These are phyloP conservation scores for Aegotheles bennettii DNA, from an alignment of 2,113 vertebrate species.

Conservation along the genomic window DNA sequence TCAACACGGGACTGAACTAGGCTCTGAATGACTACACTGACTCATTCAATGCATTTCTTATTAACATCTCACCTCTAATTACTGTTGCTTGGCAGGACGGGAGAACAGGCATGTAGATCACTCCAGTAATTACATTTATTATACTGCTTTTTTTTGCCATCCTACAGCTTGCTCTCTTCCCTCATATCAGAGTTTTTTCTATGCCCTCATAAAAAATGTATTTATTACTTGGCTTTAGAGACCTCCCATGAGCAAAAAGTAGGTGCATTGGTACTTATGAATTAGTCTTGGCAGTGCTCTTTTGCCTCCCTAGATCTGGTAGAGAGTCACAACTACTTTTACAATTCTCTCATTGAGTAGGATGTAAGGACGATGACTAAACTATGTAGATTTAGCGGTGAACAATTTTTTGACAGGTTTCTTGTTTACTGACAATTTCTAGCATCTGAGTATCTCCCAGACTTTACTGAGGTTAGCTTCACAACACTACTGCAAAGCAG, in stretches of 20 bases:
- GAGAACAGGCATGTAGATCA: background rate
- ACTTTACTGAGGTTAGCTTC: background rate
- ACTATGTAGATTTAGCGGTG: background rate
- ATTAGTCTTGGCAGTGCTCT: constrained; percentile 25
- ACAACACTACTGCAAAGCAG: background rate
- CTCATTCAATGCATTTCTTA: background rate
- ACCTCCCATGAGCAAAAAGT: constrained; percentile 12
- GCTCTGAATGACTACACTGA: background rate
- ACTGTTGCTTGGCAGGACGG: background rate
- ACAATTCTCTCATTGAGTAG: constrained; percentile 4
- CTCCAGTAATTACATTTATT: background rate
- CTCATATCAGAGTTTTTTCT: background rate
- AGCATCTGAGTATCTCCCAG: background rate
- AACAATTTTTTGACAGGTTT: constrained; percentile 47
- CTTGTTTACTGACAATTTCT: background rate
- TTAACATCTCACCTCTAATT: constrained; percentile 18
- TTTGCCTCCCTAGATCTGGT: constrained; percentile 4
- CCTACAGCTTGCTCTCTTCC: background rate
- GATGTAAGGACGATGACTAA: constrained; percentile 43
- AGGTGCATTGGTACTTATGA: constrained; percentile 17
- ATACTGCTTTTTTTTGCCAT: background rate
- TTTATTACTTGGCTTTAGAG: background rate
- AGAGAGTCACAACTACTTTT: constrained; percentile 14
- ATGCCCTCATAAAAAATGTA: background rate
- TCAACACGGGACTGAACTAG: background rate